Base-by-base conservation (phyloP, 1,140 invertebrate genomes). In the Epicauta chinensis region DNA sequence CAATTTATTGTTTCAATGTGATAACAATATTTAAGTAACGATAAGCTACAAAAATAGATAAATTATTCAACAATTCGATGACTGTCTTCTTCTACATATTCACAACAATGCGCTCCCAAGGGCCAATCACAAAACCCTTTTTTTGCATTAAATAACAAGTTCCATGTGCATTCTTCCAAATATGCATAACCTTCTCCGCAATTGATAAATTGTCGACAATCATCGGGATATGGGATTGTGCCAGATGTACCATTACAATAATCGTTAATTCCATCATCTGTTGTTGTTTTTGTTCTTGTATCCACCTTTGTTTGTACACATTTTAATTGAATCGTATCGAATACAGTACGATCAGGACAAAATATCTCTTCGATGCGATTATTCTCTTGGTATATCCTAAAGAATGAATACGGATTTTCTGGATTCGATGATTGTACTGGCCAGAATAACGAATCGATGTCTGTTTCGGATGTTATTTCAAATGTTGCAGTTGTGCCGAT, bases 51-150 rank as follows among this genome's bases (percentile, higher is more conserved):
- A n/a, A n/a, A n/a, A n/a, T n/a, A 17, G 30, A 14, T 14, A 41
- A 43, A 14, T 29, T n/a, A 47, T 23, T 36, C 34, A 7, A 47
- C 31, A 1, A 47, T 16, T 16, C 30, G 12, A 16, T 37, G 12
- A 5, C 32, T 23, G 10, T 47, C 30, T 38, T 47, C 38, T 29
- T 36, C 45, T 10, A 13, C 12, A n/a, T 38, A 47, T 16, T 47
- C 45, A 29, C 45, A 47, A 14, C 45, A 47, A n/a, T 47, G 4
- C 11, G 34, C 45, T 5, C 15, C 10, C 17, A 10, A 7, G 1
- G 45, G 45, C 14, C 29, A 47, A 29, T 47, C 45, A 10, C 45
- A 47, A 2, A 13, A 17, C 1, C 5, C 2, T 16, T 13, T 17
- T 16, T 6, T 0, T 3, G 34, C 2, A 13, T 23, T 38, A 16